Evolutionary conservation across 2,888 invertebrate species (phyloP).

Genomic region (Trichogramma dendrolimi): DNA sequence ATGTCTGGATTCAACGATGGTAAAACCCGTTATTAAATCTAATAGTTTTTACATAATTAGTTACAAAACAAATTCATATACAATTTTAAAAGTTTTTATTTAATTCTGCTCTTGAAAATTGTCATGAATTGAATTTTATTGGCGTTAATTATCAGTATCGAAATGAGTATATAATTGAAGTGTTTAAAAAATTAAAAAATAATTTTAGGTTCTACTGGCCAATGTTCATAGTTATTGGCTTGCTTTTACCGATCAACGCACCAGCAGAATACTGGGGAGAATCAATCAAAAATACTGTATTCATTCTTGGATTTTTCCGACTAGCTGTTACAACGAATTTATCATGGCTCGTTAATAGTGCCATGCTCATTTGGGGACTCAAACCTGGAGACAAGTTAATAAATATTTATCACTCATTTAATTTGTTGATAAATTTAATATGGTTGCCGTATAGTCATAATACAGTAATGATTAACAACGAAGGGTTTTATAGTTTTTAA

Average conservation of each 20-base stretch:
- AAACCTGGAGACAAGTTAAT: constrained; percentile 68
- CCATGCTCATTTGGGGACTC: constrained; percentile 69
- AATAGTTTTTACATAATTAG: not conserved
- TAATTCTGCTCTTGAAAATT: too few relatives aligned
- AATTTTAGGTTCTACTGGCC: constrained; percentile 65
- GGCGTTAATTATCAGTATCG: too few relatives aligned
- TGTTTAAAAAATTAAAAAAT: not conserved
- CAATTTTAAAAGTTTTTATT: too few relatives aligned
- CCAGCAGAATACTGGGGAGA: constrained; percentile 79
- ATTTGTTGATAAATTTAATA: constrained; percentile 35
- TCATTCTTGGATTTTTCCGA: constrained; percentile 68
- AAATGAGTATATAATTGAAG: too few relatives aligned
- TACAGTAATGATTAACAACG: constrained; percentile 38
- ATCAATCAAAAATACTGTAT: constrained; percentile 58
- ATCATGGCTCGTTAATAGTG: constrained; percentile 71
- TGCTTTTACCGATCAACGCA: constrained; percentile 70
- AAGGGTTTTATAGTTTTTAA: constrained; percentile 34
- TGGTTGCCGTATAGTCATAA: constrained; percentile 46
- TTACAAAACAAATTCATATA: too few relatives aligned
- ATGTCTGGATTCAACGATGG: constrained; percentile 80
- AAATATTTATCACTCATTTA: constrained; percentile 39
- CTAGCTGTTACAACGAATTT: constrained; percentile 63
- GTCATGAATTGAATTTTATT: too few relatives aligned
- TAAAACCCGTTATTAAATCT: constrained; percentile 45
- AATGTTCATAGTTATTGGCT: constrained; percentile 62